Evolutionary conservation across 2,797 vertebrate genomes (phyloP), one percentile per base, ranked within the genome.

Genomic region (Chelidonichthys spinosus): DNA sequence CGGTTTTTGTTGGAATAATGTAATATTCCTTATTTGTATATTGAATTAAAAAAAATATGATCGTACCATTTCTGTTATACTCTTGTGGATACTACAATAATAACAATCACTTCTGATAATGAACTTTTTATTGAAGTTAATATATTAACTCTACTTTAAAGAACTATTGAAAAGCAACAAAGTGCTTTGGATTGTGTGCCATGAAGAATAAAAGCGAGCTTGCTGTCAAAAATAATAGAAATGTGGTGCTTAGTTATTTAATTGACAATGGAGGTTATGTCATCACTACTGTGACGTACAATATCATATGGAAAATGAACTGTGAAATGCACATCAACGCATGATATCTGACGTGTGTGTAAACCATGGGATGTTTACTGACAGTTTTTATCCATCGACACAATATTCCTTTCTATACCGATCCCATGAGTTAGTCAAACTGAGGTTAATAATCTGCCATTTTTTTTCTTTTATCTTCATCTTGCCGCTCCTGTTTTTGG

Each of bases 1-100:
- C 69, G 72, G 77, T 73, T 87, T 92, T 90, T 89, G 79, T 91
- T 92, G 63, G 63, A 67, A 83, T 82, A 75, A 75, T 90, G 85
- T 86, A 87, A 85, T 86, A 84, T 43, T 82, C 67, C 60, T 67
- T 64, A 66, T 87, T 88, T 65, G 68, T 87, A 81, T 70, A 81
- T 53, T 67, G 77, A 82, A 89, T 81, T 25, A 82, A 85, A 79
- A 80, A 79, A 74, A 66, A 33, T 66, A 60, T 64, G 70, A 70
- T 68, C 44, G 76, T 59, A 63, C 53, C 39, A 54, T 74, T 72
- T 52, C n/a, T 71, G 44, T 72, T 58, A 69, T 6, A 2, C 70
- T 70, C 25, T 54, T 33, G 0, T 50, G 8, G 18, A 64, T 68
- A 7, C 10, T 46, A 25, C 18, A 14, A 36, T 4, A 35, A 47